Evolutionary conservation across 2,888 invertebrate genomes (phyloP), one percentile per base, ranked within the genome.

Genomic region (Oxycera nigricornis): DNA sequence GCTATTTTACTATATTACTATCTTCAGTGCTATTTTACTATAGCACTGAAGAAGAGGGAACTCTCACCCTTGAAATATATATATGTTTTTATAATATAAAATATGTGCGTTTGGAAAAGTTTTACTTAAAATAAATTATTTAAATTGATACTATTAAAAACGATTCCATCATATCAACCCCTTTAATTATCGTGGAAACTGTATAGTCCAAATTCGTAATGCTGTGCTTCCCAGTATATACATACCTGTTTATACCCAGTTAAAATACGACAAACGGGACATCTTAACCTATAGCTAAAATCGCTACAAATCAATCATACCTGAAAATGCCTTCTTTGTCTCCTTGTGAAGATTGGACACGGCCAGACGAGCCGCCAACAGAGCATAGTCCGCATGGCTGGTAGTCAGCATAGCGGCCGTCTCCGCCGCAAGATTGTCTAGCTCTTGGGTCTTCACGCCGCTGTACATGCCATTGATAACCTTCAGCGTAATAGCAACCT

Each of bases 391-490:
- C 0, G 98, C 96, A 86, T 99, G 98, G 81, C 94, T 92, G 2
- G 96, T 96, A 0, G 98, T 98, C 93, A 98, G 94, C 31, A 95
- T 95, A 11, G 98, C 98, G n/a, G 98, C 96, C 50, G 95, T 98
- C 86, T 99, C 98, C 0, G 99, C 99, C 57, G 99, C 98, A 77
- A 99, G 87, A 83, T 97, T 98, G 85, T 99, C 99, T 79, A 99
- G 87, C 83, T 99, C 97, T 20, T 96, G 93, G 0, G 98, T 99
- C 6, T 96, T 96, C 1, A 99, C 98, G 14, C 98, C 98, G 76
- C 94, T 91, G 84, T 98, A 98, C 50, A 99, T 88, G 0, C 98
- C 98, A 85, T 88, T 94, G 79, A 98, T 96, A 0, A 98, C 98
- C 87, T 96, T 96, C 78, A 94, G 85, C 0, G 96, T 95, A 76